phyloP scores from a whole-genome alignment of 2,113 vertebrate genomes.

The Electrona antarctica region DNA sequence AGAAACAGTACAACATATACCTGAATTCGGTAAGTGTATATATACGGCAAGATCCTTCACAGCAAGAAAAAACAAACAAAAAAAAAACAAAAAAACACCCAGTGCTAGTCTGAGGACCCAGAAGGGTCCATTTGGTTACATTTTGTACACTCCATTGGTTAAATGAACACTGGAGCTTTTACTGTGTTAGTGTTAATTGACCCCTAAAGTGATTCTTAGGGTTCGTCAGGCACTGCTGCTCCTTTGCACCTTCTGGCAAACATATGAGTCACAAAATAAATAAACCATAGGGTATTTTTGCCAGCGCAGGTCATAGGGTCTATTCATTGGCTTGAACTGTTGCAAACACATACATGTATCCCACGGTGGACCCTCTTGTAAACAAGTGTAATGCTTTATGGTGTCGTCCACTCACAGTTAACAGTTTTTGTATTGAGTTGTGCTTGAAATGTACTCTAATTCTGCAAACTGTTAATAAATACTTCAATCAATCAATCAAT shows the following conservation, averaged over 20 bases:
- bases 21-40: not conserved
- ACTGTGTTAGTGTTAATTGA: not conserved
- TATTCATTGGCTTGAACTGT: not conserved
- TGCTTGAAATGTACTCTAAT: too few relatives aligned
- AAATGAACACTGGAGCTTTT: too few relatives aligned
- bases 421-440: too few relatives aligned
- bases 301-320: not conserved
- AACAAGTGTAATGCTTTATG: too few relatives aligned
- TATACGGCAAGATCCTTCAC: not conserved
- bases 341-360: too few relatives aligned
- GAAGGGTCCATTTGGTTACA: too few relatives aligned
- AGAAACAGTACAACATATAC: not conserved
- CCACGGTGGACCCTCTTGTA: too few relatives aligned
- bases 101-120: too few relatives aligned
- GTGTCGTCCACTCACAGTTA: too few relatives aligned
- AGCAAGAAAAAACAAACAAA: not conserved
- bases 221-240: not conserved
- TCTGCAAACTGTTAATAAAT: too few relatives aligned
- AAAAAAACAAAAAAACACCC: conserved; percentile 23
- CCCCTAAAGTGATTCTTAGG: not conserved
- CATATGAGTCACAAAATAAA: not conserved
- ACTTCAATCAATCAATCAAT: too few relatives aligned
- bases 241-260: not conserved
- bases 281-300: not conserved
- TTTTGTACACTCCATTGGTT: too few relatives aligned